Evolutionary conservation across 2,797 vertebrate genomes (phyloP).

Genomic region (Scolopax bukidnonensis): DNA sequence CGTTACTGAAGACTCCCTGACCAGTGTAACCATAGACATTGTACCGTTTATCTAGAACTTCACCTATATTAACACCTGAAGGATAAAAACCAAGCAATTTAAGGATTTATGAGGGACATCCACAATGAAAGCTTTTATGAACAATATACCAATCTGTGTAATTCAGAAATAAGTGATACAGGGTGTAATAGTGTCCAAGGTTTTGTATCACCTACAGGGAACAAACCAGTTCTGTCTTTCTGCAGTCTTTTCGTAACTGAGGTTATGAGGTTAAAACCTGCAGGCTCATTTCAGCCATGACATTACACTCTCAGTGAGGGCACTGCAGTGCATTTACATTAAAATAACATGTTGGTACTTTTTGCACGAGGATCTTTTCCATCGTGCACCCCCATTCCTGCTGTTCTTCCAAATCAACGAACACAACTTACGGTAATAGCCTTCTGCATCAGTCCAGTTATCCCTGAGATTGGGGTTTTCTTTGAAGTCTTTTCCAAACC

Average conservation of each 20-base stretch:
- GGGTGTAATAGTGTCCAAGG: rapidly evolving
- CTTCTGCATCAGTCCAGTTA: conserved; percentile 99
- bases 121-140: background rate
- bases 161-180: background rate
- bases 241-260: background rate
- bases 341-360: background rate
- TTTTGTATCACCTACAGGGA: background rate
- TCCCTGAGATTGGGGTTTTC: conserved; percentile 99
- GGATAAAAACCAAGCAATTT: background rate
- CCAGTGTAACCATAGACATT: conserved; percentile 99
- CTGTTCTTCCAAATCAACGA: background rate
- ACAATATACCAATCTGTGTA: background rate
- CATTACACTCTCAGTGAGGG: background rate
- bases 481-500: conserved; percentile 98
- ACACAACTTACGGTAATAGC: conserved; percentile 92
- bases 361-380: background rate
- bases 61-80: conserved; percentile 97
- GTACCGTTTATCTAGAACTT: conserved; percentile 97
- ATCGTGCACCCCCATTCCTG: background rate
- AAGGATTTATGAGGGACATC: background rate
- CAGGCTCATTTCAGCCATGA: background rate
- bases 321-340: background rate
- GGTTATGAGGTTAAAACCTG: background rate
- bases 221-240: background rate
- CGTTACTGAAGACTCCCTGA: conserved; percentile 98